Evolutionary conservation across 2,888 invertebrate genomes (phyloP).

Genomic region (Alloscopus bannaensis): DNA sequence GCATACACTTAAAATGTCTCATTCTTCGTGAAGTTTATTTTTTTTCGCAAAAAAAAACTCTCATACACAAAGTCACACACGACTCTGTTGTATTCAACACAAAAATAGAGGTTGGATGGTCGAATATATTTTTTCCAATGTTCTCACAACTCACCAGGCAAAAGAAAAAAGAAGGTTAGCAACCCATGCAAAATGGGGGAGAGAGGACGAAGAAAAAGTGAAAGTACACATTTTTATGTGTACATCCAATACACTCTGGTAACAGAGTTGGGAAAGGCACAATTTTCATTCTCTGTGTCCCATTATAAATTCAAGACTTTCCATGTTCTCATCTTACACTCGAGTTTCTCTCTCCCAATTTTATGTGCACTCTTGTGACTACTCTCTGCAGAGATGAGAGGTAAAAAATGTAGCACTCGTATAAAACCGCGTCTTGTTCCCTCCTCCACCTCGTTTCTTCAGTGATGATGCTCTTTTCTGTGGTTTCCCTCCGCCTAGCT

Average conservation of each 20-base stretch:
- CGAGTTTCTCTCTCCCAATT: background rate
- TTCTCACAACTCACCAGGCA: no score
- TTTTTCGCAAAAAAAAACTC: no score
- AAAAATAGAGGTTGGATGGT: no score
- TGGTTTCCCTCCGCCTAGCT: no score
- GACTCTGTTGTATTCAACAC: no score
- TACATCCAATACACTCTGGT: no score
- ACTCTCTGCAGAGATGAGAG: slow-evolving; percentile 16
- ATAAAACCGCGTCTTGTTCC: background rate
- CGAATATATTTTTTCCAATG: no score
- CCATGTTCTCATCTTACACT: slow-evolving; percentile 63
- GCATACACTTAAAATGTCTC: no score
- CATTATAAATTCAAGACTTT: slow-evolving; percentile 59
- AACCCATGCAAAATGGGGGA: background rate
- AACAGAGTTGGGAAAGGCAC: slow-evolving; percentile 26
- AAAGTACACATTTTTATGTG: background rate
- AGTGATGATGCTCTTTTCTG: slow-evolving; percentile 41
- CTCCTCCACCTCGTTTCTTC: slow-evolving; percentile 16
- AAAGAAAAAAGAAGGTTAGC: background rate
- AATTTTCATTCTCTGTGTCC: slow-evolving; percentile 56
- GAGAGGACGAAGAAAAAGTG: background rate
- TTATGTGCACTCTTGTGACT: background rate
- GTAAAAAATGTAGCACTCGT: slow-evolving; percentile 11
- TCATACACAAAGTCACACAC: no score
- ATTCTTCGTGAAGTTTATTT: no score